Conservation (phyloP, 2,888 invertebrate species). For the Aphidoletes aphidimyza region DNA sequence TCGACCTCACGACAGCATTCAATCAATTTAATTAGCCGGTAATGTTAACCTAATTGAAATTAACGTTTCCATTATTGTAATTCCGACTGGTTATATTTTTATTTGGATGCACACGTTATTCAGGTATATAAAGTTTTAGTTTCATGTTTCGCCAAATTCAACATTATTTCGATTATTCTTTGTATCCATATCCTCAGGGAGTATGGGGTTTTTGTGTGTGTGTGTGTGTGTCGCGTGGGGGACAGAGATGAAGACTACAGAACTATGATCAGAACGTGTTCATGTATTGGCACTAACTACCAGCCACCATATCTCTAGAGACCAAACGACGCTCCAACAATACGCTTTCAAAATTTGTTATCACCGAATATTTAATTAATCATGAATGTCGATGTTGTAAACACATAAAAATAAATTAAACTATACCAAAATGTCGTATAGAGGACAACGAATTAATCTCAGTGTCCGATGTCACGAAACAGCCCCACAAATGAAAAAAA, state of each 20-base stretch:
- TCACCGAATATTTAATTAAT: constrained; percentile 21
- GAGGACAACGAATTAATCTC: constrained; percentile 26
- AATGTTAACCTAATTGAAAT: constrained; percentile 49
- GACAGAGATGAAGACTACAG: no score
- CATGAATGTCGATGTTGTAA: constrained; percentile 17
- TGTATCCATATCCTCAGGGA: no score
- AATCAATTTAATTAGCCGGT: constrained; percentile 49
- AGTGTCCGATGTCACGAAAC: constrained; percentile 24
- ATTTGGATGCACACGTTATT: not conserved
- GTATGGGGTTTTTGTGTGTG: no score
- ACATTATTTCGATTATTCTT: no score
- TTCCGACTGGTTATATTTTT: not conserved
- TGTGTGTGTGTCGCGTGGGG: no score
- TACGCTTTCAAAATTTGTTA: not conserved
- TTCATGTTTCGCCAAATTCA: no score
- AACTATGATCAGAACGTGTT: no score
- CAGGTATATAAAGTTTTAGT: not conserved
- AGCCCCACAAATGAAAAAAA: no score
- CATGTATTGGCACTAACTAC: not conserved
- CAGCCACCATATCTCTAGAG: not conserved
- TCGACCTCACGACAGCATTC: constrained; percentile 26
- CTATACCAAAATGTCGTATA: not conserved
- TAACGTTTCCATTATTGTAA: not conserved
- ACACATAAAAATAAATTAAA: constrained; percentile 27
- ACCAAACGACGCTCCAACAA: not conserved